Evolutionary conservation across 2,113 vertebrate species (phyloP).

Genomic region (Tiliqua scincoides): DNA sequence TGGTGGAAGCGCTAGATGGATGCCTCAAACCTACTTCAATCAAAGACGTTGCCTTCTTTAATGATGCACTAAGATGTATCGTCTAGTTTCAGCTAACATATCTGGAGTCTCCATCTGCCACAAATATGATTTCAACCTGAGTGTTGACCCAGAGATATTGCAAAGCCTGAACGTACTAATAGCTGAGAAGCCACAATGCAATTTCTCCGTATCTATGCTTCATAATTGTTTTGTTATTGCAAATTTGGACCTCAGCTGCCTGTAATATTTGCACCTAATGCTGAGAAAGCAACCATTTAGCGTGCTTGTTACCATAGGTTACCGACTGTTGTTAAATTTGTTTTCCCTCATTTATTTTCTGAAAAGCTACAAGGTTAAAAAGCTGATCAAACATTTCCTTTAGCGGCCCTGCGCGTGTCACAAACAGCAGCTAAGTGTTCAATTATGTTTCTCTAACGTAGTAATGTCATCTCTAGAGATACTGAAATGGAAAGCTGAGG

Average conservation of each 20-base stretch:
- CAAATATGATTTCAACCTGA: not conserved
- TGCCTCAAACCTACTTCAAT: not conserved
- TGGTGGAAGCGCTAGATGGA: not conserved
- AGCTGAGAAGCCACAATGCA: not conserved
- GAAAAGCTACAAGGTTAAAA: conserved; percentile 21
- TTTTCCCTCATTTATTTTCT: conserved; percentile 6
- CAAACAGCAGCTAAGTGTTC: not conserved
- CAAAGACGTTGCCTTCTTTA: not conserved
- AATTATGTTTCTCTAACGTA: conserved; percentile 29
- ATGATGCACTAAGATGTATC: not conserved
- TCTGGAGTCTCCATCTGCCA: not conserved
- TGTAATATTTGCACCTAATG: conserved; percentile 4
- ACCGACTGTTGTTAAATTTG: not conserved
- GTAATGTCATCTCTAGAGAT: conserved; percentile 15
- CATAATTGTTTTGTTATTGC: conserved; percentile 27
- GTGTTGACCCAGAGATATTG: not conserved
- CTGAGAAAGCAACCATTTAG: accelerated
- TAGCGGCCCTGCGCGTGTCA: not conserved
- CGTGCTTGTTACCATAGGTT: conserved; percentile 16
- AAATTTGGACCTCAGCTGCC: not conserved
- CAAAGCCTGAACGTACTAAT: not conserved
- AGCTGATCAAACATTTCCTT: conserved; percentile 25
- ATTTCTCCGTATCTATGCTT: not conserved
- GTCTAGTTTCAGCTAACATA: not conserved
- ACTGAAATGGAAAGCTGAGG: conserved; percentile 9